Evolutionary conservation across 2,113 vertebrate genomes (phyloP).

Genomic region (Phyllostomus hastatus): DNA sequence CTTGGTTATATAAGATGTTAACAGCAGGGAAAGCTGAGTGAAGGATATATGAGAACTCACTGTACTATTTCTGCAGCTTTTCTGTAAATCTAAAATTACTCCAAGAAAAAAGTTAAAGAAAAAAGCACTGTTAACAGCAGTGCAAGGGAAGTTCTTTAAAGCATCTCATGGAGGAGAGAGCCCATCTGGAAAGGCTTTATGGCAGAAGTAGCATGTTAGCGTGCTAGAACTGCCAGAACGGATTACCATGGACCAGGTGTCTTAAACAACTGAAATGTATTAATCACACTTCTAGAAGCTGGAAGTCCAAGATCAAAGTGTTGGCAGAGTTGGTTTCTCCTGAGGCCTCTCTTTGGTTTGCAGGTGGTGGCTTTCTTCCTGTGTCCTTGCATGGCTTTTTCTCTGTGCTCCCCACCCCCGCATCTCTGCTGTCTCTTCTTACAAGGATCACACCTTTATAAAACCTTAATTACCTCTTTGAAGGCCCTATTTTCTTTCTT

Average conservation of each 20-base stretch:
- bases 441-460: background rate
- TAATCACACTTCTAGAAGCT: background rate
- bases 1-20: background rate
- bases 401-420: background rate
- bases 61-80: background rate
- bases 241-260: background rate
- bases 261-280: background rate
- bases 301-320: background rate
- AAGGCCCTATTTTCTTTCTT: background rate
- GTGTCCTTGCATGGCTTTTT: background rate
- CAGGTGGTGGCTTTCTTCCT: background rate
- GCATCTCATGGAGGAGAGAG: background rate
- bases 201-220: background rate
- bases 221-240: background rate
- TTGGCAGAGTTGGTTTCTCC: background rate
- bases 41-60: background rate
- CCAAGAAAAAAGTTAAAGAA: background rate
- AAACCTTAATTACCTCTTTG: background rate
- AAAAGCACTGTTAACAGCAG: background rate
- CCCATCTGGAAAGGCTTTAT: background rate
- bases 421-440: background rate
- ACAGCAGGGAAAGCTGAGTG: background rate
- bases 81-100: slow-evolving; percentile 24
- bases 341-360: background rate
- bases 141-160: background rate